Conservation (phyloP, 1,140 invertebrate species). For the Gonatopus flavifemur region DNA sequence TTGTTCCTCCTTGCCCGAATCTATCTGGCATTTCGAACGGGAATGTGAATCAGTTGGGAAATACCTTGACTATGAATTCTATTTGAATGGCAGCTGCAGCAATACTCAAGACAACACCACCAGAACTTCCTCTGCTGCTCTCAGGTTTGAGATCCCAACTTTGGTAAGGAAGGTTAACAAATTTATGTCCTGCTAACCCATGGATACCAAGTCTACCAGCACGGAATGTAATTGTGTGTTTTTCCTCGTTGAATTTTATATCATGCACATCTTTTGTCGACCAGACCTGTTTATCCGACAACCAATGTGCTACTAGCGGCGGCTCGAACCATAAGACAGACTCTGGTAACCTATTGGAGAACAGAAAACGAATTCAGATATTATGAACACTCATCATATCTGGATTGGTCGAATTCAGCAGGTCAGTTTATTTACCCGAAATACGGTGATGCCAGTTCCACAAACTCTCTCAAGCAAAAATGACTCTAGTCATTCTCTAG, state of each 20-base stretch:
- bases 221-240: conserved; percentile 73
- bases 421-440: no score
- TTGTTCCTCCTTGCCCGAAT: no score
- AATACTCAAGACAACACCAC: conserved; percentile 64
- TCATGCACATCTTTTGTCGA: conserved; percentile 77
- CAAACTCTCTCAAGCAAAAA: no score
- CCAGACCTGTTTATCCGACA: conserved; percentile 64
- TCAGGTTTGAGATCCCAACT: conserved; percentile 81
- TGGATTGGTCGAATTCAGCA: no score
- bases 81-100: conserved; percentile 70
- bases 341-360: conserved; percentile 64
- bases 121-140: conserved; percentile 46
- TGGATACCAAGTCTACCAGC: conserved; percentile 75
- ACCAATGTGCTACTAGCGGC: conserved; percentile 78
- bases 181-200: conserved; percentile 72
- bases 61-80: conserved; percentile 67
- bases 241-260: conserved; percentile 81
- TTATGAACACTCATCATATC: no score
- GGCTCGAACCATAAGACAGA: conserved; percentile 82
- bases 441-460: no score
- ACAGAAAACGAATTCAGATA: neutral
- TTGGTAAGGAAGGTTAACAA: conserved; percentile 81
- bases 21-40: neutral
- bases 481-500: no score
- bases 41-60: no score